Conservation (phyloP, 2,888 invertebrate genomes). For the Hirtodrosophila duncani region DNA sequence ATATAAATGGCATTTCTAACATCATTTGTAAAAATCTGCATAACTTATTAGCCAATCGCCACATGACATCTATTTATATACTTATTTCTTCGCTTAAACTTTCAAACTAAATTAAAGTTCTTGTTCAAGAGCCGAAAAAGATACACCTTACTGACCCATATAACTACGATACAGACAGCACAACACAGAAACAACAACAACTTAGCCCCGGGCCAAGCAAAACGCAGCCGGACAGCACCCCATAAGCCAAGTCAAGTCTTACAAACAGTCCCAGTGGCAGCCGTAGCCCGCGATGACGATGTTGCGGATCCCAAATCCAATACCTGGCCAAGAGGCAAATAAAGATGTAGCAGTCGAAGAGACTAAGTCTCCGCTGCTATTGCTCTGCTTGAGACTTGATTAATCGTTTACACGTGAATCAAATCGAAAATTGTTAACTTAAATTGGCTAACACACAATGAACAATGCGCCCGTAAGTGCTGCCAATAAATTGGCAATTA, state of each 20-base stretch:
- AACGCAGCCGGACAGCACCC: slow-evolving; percentile 24
- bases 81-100: slow-evolving; percentile 58
- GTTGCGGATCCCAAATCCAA: not conserved
- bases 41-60: slow-evolving; percentile 46
- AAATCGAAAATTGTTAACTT: slow-evolving; percentile 51
- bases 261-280: slow-evolving; percentile 24
- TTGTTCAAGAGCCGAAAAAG: slow-evolving; percentile 31
- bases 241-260: slow-evolving; percentile 8
- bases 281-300: slow-evolving; percentile 1
- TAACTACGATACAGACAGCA: slow-evolving; percentile 39
- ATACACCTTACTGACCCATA: slow-evolving; percentile 67
- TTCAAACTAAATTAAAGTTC: slow-evolving; percentile 43
- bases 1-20: too few species aligned
- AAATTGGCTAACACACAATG: slow-evolving; percentile 46
- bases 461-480: slow-evolving; percentile 24
- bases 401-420: slow-evolving; percentile 66
- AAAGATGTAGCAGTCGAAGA: slow-evolving; percentile 3
- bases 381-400: slow-evolving; percentile 53
- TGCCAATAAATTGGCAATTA: slow-evolving; percentile 61
- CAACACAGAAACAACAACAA: too few species aligned
- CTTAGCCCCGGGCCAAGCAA: slow-evolving; percentile 36
- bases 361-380: slow-evolving; percentile 4
- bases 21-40: slow-evolving; percentile 21
- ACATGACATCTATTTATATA: slow-evolving; percentile 51
- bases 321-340: slow-evolving; percentile 5